These are phyloP conservation scores for Emys orbicularis DNA, from an alignment of 2,797 vertebrate species.

Conservation along the genomic window DNA sequence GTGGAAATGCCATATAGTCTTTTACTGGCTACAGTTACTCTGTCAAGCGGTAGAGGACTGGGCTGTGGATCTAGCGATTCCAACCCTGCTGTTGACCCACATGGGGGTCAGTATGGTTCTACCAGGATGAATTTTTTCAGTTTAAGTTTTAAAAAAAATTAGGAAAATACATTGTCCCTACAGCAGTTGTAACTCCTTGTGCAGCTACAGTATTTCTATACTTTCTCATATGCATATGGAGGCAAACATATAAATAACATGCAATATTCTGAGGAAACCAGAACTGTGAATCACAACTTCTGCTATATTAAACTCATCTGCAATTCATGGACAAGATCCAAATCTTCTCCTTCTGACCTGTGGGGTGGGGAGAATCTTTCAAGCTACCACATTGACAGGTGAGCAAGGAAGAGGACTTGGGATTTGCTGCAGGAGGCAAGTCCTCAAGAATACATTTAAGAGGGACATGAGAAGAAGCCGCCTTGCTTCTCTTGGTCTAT, in stretches of 20 bases:
- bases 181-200: not conserved
- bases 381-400: not conserved
- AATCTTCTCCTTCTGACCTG: not conserved
- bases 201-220: fast-evolving
- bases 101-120: not conserved
- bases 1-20: too few relatives aligned
- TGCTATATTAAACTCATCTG: not conserved
- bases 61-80: too few relatives aligned
- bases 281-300: not conserved
- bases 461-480: not conserved
- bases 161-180: not conserved
- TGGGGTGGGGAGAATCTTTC: not conserved
- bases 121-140: too few relatives aligned
- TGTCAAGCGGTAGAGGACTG: too few relatives aligned
- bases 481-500: not conserved
- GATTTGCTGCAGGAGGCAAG: not conserved
- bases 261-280: not conserved
- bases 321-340: not conserved
- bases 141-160: too few relatives aligned
- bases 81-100: too few relatives aligned
- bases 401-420: not conserved
- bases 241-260: not conserved
- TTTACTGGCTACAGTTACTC: too few relatives aligned
- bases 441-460: not conserved
- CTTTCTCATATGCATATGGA: not conserved